Evolutionary conservation across 2,113 vertebrate species (phyloP).

Genomic region (Castor canadensis): DNA sequence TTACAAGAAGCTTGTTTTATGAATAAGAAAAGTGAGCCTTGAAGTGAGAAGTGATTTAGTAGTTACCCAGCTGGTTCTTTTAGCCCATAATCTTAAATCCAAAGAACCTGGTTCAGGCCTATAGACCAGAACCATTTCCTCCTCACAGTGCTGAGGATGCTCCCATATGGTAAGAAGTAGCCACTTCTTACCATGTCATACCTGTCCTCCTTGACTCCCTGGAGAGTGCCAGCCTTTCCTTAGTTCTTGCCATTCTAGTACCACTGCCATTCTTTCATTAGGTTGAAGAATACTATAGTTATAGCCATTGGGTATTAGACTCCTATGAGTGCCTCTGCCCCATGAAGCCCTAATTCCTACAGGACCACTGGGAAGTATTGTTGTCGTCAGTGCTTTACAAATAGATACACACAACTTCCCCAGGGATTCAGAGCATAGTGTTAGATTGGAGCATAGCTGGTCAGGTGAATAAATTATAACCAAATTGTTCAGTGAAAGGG

Average conservation of each 20-base stretch:
- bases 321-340: background rate
- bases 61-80: background rate
- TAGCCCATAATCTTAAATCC: background rate
- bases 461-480: slow-evolving; percentile 7
- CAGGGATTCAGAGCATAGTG: background rate
- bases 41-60: background rate
- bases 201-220: background rate
- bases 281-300: background rate
- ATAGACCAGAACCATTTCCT: background rate
- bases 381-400: background rate
- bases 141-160: background rate
- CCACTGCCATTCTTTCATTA: background rate
- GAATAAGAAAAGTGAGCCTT: background rate
- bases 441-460: background rate
- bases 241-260: background rate
- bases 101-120: background rate
- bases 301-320: background rate
- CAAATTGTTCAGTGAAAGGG: background rate
- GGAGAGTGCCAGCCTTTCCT: background rate
- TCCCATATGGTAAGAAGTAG: no score
- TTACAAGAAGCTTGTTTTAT: background rate
- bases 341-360: background rate
- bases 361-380: background rate
- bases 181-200: background rate
- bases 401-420: background rate